Percentiles rank a stretch among this genome's conserved stretches.
Evolutionary conservation across 2,113 vertebrate genomes (phyloP).

Genomic region (Brachionichthys hirsutus): DNA sequence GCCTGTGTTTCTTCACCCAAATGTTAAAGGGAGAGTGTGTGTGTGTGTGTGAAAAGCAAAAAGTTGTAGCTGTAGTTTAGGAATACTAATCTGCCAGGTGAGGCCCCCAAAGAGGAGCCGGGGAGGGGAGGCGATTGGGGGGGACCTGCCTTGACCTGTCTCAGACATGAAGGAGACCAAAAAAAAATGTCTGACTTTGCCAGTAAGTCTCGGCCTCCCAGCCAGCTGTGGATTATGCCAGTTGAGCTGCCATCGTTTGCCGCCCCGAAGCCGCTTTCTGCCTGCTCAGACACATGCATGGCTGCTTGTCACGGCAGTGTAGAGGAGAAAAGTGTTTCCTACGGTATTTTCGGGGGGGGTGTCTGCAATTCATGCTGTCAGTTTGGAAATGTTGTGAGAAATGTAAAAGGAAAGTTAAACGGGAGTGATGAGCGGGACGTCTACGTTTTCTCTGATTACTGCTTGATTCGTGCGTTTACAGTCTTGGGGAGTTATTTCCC

Average conservation of each 20-base stretch:
- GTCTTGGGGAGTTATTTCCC: conserved; percentile 21
- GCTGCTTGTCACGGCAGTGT: conserved; percentile 31
- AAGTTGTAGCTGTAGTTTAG: conserved; percentile 51
- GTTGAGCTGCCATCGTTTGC: conserved; percentile 41
- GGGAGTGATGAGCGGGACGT: conserved; percentile 42
- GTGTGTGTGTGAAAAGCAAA: conserved; percentile 34
- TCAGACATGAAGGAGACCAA: conserved; percentile 68
- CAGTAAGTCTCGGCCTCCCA: conserved; percentile 61
- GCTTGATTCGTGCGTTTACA: conserved; percentile 25
- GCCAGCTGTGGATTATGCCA: conserved; percentile 58
- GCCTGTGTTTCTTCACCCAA: conserved; percentile 38
- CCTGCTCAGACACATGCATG: conserved; percentile 31
- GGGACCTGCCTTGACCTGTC: conserved; percentile 78
- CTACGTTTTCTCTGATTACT: conserved; percentile 36
- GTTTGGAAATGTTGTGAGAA: conserved; percentile 38
- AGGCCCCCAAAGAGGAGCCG: conserved; percentile 67
- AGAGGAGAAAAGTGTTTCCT: conserved; percentile 39
- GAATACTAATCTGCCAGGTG: conserved; percentile 74
- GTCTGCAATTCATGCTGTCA: conserved; percentile 51
- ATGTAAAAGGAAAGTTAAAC: conserved; percentile 53
- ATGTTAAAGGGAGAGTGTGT: conserved; percentile 7
- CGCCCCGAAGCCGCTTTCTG: conserved; percentile 19
- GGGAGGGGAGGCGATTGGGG: conserved; percentile 56
- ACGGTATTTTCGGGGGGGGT: conserved; percentile 25
- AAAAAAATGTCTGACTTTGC: conserved; percentile 64